A percentile compares a stretch with the other conserved stretches of the same genome.
These are phyloP conservation scores for Typhlichthys subterraneus DNA, from an alignment of 2,797 vertebrate species.

Conservation along the genomic window DNA sequence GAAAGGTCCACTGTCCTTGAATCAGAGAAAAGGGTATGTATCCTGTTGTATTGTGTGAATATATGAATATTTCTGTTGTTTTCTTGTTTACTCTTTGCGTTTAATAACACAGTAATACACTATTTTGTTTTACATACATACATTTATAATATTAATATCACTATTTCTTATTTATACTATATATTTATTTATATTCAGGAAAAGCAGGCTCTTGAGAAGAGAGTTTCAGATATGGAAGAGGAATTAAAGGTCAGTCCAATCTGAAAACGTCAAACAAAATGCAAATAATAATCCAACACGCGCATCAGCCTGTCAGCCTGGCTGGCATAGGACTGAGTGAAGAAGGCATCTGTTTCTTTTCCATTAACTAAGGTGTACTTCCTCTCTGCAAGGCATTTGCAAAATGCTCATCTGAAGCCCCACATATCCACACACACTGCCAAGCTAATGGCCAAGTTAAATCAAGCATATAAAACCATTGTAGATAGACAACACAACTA, in stretches of 20 bases:
- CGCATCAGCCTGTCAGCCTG: neutral
- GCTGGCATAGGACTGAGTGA: conserved; percentile 12
- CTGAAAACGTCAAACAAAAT: conserved; percentile 4
- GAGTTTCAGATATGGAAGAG: conserved; percentile 95
- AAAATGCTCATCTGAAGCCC: neutral
- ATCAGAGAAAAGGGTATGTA: conserved; percentile 88
- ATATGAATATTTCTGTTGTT: neutral
- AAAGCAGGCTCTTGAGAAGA: conserved; percentile 90
- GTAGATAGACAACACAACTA: conserved; percentile 32
- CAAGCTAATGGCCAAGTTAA: conserved; percentile 35
- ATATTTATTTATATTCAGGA: conserved; percentile 76
- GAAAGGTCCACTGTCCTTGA: conserved; percentile 88
- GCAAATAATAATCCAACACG: neutral
- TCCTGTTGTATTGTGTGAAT: conserved; percentile 11
- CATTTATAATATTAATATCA: no score
- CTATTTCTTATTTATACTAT: no score
- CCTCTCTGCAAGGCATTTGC: conserved; percentile 4
- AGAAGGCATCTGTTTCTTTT: conserved; percentile 19
- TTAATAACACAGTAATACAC: no score
- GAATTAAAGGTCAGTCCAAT: conserved; percentile 89
- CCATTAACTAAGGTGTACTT: neutral
- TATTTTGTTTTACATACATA: no score
- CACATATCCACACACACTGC: conserved; percentile 17
- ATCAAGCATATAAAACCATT: conserved; percentile 47
- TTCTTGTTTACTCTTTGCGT: no score